A percentile compares a stretch with the other conserved stretches of the same genome.
Conservation (phyloP, 2,797 vertebrate species). For the Spinus olivaceus region DNA sequence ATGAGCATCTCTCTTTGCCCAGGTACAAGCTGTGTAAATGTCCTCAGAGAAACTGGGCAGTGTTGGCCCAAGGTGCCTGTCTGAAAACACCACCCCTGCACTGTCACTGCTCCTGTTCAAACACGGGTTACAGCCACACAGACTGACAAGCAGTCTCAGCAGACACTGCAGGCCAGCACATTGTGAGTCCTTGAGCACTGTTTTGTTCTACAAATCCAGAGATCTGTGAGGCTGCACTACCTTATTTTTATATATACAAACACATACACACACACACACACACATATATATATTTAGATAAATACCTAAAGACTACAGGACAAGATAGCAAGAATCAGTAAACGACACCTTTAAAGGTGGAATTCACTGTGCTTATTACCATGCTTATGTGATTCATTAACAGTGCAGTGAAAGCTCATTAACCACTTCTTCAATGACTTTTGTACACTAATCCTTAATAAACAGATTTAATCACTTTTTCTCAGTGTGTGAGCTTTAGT, state of each 20-base stretch:
- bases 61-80: background rate
- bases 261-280: background rate
- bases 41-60: background rate
- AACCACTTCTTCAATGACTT: background rate
- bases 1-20: background rate
- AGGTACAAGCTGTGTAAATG: background rate
- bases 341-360: background rate
- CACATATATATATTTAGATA: background rate
- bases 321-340: background rate
- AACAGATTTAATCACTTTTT: background rate
- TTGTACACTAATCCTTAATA: background rate
- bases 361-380: background rate
- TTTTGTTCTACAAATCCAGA: background rate
- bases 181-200: fast-evolving
- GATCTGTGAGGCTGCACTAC: background rate
- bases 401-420: background rate
- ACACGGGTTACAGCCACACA: background rate
- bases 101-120: background rate
- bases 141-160: background rate
- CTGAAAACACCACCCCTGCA: background rate
- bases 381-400: background rate
- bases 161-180: background rate
- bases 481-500: background rate
- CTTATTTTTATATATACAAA: background rate
- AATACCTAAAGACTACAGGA: background rate